phyloP scores from a whole-genome alignment of 2,888 invertebrate species.

The Agonopterix alstromeriana region DNA sequence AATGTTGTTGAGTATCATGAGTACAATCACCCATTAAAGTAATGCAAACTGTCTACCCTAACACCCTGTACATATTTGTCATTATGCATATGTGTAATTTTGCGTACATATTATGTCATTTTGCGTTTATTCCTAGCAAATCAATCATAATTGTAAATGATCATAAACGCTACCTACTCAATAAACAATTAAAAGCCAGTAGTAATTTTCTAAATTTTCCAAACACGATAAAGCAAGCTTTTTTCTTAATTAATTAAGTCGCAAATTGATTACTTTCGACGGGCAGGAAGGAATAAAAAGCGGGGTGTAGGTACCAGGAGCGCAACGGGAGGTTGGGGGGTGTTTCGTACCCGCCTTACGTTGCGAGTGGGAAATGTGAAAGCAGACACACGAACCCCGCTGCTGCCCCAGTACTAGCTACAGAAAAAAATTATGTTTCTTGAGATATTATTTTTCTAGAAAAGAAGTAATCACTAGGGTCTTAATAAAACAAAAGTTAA shows the following conservation, averaged over 20 bases:
- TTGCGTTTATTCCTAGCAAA: too few species aligned
- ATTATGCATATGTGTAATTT: too few species aligned
- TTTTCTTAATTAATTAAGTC: constrained; percentile 75
- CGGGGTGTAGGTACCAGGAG: constrained; percentile 63
- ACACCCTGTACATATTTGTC: too few species aligned
- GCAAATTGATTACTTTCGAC: constrained; percentile 76
- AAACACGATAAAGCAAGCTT: constrained; percentile 33
- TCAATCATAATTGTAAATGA: neutral
- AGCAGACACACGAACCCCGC: constrained; percentile 76
- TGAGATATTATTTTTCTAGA: too few species aligned
- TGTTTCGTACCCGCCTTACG: constrained; percentile 53
- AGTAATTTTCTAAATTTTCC: constrained; percentile 11
- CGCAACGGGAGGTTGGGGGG: constrained; percentile 36
- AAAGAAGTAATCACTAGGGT: too few species aligned
- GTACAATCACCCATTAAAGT: too few species aligned
- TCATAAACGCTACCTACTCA: neutral
- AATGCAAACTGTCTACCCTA: too few species aligned
- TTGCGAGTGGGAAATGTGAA: constrained; percentile 74
- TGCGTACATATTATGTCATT: too few species aligned
- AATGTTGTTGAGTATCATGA: too few species aligned
- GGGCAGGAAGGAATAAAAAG: constrained; percentile 70
- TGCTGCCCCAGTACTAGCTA: constrained; percentile 53
- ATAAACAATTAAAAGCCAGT: too few species aligned
- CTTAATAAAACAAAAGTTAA: too few species aligned
- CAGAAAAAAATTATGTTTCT: constrained; percentile 28